Conservation (phyloP, 2,113 vertebrate species). For the Butorides virescens region DNA sequence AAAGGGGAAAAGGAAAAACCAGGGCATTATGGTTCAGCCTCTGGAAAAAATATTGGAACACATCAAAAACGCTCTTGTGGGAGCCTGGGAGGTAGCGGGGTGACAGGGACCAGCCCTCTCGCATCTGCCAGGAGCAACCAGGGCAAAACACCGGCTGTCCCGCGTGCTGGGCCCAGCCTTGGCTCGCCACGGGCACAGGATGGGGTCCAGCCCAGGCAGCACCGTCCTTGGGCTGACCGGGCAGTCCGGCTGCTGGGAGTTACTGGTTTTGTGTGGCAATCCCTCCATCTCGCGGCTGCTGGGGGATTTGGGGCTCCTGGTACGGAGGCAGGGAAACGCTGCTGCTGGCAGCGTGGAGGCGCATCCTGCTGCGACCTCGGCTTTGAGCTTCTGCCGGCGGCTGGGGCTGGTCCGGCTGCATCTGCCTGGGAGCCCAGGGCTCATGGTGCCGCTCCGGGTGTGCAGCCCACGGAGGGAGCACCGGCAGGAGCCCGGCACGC, state of each 20-base stretch:
- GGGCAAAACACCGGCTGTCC: rapidly evolving
- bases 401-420: rapidly evolving
- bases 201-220: rapidly evolving
- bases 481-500: rapidly evolving
- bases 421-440: rapidly evolving
- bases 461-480: rapidly evolving
- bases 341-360: background rate
- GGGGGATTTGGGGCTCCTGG: background rate
- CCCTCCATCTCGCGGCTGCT: background rate
- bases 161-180: rapidly evolving
- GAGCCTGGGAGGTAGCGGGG: background rate
- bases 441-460: background rate
- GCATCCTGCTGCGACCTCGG: background rate
- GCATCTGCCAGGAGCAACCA: background rate
- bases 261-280: background rate
- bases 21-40: background rate
- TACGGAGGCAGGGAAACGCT: rapidly evolving
- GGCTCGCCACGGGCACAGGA: rapidly evolving
- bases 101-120: background rate
- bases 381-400: background rate
- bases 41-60: constrained; percentile 34
- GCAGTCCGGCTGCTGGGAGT: background rate
- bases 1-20: background rate
- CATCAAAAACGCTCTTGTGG: background rate
- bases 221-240: rapidly evolving